These are phyloP conservation scores for Lordiphosa collinella DNA, from an alignment of 1,140 invertebrate genomes.

Conservation along the genomic window DNA sequence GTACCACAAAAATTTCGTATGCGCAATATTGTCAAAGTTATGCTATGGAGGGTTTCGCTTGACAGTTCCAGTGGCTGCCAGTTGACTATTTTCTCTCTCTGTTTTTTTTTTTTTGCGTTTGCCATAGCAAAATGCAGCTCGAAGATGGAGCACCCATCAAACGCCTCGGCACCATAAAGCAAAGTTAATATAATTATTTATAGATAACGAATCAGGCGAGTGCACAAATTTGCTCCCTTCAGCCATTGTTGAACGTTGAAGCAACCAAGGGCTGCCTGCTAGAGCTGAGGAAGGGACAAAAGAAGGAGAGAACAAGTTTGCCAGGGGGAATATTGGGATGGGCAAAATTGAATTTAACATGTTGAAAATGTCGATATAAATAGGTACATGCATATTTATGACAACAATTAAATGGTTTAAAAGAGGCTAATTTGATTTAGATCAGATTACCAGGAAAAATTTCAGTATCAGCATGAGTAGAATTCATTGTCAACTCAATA, in stretches of 20 bases:
- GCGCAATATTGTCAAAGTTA: constrained; percentile 17
- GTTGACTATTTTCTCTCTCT: constrained; percentile 2
- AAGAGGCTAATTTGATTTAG: too few species aligned
- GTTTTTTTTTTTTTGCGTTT: neutral
- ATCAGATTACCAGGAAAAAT: too few species aligned
- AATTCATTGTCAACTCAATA: too few species aligned
- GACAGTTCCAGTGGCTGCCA: constrained; percentile 13
- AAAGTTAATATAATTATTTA: constrained; percentile 76
- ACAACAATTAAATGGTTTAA: too few species aligned
- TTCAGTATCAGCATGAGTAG: too few species aligned
- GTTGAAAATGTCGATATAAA: too few species aligned
- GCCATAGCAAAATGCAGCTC: constrained; percentile 23
- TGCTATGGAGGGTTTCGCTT: constrained; percentile 23
- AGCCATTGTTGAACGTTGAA: constrained; percentile 15
- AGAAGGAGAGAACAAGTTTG: too few species aligned
- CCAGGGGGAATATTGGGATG: too few species aligned
- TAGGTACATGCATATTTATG: too few species aligned
- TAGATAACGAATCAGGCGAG: constrained; percentile 73
- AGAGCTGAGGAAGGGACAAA: too few species aligned
- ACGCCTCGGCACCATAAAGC: constrained; percentile 52
- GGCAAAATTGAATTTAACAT: too few species aligned
- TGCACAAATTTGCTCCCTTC: constrained; percentile 55
- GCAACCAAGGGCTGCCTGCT: constrained; percentile 10
- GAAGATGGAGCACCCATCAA: constrained; percentile 33
- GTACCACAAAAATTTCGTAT: constrained; percentile 41